Conservation (phyloP, 2,797 vertebrate genomes). For the Epinephelus malabaricus region DNA sequence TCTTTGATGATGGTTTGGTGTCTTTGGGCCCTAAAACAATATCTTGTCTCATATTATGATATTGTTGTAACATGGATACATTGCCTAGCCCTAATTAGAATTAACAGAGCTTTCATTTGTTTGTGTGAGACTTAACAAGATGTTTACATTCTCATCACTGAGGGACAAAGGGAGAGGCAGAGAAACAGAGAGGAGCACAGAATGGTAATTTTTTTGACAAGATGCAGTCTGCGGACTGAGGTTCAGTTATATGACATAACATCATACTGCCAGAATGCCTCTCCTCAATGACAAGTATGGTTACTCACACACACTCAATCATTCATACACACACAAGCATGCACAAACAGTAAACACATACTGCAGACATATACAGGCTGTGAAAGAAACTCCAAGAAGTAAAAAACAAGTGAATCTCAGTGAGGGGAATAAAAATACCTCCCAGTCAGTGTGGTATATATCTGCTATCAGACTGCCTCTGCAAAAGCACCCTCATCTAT, state of each 20-base stretch:
- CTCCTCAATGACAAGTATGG: constrained; percentile 41
- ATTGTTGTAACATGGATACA: too few relatives aligned
- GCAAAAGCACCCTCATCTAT: constrained; percentile 60
- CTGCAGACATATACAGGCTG: constrained; percentile 13
- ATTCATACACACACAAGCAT: constrained; percentile 9
- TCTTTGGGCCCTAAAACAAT: too few relatives aligned
- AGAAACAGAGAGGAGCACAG: constrained; percentile 2
- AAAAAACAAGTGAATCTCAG: constrained; percentile 33
- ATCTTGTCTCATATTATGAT: too few relatives aligned
- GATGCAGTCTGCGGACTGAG: constrained; percentile 24
- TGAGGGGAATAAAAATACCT: constrained; percentile 40
- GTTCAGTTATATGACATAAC: constrained; percentile 16
- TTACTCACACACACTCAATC: constrained; percentile 2
- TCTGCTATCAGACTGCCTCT: constrained; percentile 44
- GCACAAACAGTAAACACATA: background rate
- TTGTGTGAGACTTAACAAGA: constrained; percentile 7
- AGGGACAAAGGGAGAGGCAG: constrained; percentile 16
- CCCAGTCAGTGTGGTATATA: constrained; percentile 13
- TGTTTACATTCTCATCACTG: constrained; percentile 1
- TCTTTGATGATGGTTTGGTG: too few relatives aligned
- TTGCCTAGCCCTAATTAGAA: background rate
- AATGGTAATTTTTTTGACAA: constrained; percentile 16
- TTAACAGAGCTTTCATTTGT: background rate
- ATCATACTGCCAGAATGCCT: constrained; percentile 28
- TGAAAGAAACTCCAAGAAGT: constrained; percentile 24